phyloP scores from a whole-genome alignment of 2,113 vertebrate species.

The Hippolais icterina region DNA sequence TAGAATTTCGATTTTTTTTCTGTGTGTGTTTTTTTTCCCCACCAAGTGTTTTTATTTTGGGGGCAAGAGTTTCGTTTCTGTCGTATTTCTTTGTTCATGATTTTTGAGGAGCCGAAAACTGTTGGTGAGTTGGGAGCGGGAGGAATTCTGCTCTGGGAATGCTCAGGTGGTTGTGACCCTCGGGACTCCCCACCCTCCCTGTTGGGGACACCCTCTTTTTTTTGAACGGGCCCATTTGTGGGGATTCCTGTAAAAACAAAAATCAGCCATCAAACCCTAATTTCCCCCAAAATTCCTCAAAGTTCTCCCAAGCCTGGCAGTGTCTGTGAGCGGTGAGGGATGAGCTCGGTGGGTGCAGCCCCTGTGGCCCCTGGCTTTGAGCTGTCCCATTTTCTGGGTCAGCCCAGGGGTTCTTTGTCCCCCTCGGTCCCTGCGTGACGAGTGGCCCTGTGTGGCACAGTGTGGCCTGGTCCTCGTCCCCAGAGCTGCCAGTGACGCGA shows the following conservation, averaged over 20 bases:
- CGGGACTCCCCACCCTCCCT: fast-evolving
- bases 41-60: neutral
- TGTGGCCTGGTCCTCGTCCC: neutral
- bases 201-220: too few relatives aligned
- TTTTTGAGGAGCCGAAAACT: neutral
- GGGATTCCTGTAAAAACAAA: neutral
- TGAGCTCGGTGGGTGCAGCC: neutral
- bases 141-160: neutral
- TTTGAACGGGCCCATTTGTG: fast-evolving
- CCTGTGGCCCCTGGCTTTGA: fast-evolving
- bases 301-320: neutral
- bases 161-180: neutral
- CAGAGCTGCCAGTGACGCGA: fast-evolving
- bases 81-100: neutral
- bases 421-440: fast-evolving
- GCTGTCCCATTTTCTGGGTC: neutral
- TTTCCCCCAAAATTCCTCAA: neutral
- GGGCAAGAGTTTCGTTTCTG: neutral
- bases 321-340: neutral
- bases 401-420: neutral
- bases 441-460: neutral
- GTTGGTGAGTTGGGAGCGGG: neutral
- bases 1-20: neutral
- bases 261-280: fast-evolving
- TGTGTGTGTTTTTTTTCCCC: neutral